Evolutionary conservation across 2,888 invertebrate genomes (phyloP), one percentile per base, ranked within the genome.

Genomic region (Nemotelus nigrinus): DNA sequence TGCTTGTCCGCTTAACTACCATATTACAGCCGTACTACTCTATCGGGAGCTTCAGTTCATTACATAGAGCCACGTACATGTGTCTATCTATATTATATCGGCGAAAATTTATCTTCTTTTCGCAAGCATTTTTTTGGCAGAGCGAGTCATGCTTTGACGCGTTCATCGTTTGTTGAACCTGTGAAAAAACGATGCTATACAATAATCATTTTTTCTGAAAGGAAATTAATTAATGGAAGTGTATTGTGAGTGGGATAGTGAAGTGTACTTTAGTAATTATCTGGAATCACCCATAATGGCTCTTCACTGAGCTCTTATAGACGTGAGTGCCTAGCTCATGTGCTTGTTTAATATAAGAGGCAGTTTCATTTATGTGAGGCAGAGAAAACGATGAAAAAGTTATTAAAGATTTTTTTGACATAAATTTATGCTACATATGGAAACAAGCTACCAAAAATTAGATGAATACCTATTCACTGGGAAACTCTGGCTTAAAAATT

Each of bases 141-240:
- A 6, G 25, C 3, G 47, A 39, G 43, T 70, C 41, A 55, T 55
- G 70, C 55, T 70, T 70, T 53, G 55, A 53, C 70, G 70, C 70
- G 10, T 39, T 4, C 39, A 6, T 53, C 39, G 39, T 25, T 63
- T 8, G 25, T 5, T 10, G 53, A 4, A 5, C 8, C 7, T 8
- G 53, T 43, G 43, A 70, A 67, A 67, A 67, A n/a, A 10, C 2
- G 57, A 25, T 10, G 41, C 7, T 8, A 48, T n/a, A 67, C 57
- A 57, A 72, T 70, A 8, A 5, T 44, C 44, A 57, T 58, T 58
- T 72, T 57, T 47, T 41, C 57, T 72, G 71, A 72, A 72, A 57
- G 47, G 60, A 74, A 74, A 74, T 74, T 74, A 74, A 74, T 74
- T 74, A 63, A 74, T 63, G 45, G 48, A 63, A 74, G 60, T 63